A percentile compares a stretch with the other conserved stretches of the same genome.
Conservation (phyloP, 2,113 vertebrate species). For the Pelobates fuscus region DNA sequence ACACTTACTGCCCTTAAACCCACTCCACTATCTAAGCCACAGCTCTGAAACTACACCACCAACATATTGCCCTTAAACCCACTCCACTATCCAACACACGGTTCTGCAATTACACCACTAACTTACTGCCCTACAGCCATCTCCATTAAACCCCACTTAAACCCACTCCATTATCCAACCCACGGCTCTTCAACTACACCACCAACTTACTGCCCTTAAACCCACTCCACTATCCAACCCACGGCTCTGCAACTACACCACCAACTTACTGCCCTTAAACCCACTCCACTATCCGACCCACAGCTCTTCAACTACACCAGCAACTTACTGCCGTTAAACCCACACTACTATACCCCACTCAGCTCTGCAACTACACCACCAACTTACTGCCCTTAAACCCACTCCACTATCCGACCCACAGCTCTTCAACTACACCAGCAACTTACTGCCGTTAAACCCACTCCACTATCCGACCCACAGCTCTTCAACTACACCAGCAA, state of each 20-base stretch:
- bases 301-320: conserved; percentile 53
- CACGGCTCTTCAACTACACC: too few relatives aligned
- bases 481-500: conserved; percentile 46
- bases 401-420: neutral
- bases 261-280: neutral
- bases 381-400: neutral
- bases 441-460: conserved; percentile 9
- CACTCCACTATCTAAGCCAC: too few relatives aligned
- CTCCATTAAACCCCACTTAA: too few relatives aligned
- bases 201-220: too few relatives aligned
- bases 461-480: neutral
- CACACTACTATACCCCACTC: conserved; percentile 49
- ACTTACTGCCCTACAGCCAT: too few relatives aligned
- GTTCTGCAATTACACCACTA: conserved; percentile 52
- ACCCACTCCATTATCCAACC: too few relatives aligned
- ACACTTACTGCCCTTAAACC: too few relatives aligned
- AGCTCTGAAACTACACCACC: too few relatives aligned
- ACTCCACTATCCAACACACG: conserved; percentile 33
- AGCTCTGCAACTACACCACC: neutral
- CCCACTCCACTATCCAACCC: neutral
- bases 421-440: too few relatives aligned
- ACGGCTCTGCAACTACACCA: neutral
- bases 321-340: too few relatives aligned
- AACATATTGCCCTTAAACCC: too few relatives aligned
- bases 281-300: conserved; percentile 20